Conservation (phyloP, 2,888 invertebrate species). For the Smittia sp. region DNA sequence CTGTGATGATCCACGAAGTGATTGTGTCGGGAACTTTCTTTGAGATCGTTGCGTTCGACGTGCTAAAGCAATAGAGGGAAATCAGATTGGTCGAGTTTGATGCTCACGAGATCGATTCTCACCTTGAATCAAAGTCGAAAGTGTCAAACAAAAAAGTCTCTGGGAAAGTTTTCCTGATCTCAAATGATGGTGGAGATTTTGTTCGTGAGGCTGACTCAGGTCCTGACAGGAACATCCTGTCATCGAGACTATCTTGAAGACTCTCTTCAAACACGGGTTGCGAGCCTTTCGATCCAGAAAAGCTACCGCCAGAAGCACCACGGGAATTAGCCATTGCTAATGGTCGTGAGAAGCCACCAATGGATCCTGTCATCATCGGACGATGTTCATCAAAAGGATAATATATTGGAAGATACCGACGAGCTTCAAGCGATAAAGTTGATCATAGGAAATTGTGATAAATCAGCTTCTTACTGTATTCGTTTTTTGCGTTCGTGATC, state of each 20-base stretch:
- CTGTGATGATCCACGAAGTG: constrained; percentile 73
- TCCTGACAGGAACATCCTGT: too few relatives aligned
- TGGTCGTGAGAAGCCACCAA: not conserved
- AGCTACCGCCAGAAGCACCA: too few relatives aligned
- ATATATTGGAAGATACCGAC: not conserved
- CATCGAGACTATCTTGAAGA: too few relatives aligned
- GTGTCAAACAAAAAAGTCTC: constrained; percentile 32
- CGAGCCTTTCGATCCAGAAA: not conserved
- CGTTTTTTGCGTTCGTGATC: constrained; percentile 18
- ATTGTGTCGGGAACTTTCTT: constrained; percentile 69
- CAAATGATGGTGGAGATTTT: not conserved
- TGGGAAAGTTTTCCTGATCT: constrained; percentile 35
- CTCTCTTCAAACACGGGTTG: too few relatives aligned
- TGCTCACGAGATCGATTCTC: not conserved
- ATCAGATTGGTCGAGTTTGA: not conserved
- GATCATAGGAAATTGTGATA: too few relatives aligned
- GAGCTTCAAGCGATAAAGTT: not conserved
- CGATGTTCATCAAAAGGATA: not conserved
- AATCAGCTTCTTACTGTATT: not conserved
- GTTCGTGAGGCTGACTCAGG: not conserved
- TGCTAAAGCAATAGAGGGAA: constrained; percentile 45
- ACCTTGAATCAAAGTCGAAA: not conserved
- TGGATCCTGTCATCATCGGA: not conserved
- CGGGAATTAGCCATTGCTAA: too few relatives aligned
- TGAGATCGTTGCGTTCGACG: constrained; percentile 56